Evolutionary conservation across 2,888 invertebrate species (phyloP), one percentile per base, ranked within the genome.

Genomic region (Neoascia interrupta): DNA sequence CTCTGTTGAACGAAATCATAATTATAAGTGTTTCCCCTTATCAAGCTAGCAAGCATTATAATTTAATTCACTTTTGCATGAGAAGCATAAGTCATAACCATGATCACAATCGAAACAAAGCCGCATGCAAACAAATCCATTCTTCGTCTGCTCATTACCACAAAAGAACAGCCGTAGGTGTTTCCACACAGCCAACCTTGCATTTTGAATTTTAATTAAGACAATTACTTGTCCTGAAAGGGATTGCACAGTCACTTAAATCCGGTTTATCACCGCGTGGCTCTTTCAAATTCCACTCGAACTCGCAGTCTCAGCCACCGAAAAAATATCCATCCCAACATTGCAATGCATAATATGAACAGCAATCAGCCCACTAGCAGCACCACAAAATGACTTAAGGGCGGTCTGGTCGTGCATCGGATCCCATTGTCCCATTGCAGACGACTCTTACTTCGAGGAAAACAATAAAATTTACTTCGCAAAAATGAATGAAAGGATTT

Each of bases 391-490:
- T 63, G 23, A 51, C 70, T 45, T 34, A 39, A 23, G 41, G 34
- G 31, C 23, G 15, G 58, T n/a, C n/a, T n/a, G n/a, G n/a, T 39
- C 45, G 51, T 56, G 75, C 56, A 53, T 76, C 63, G 53, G 58
- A 58, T 31, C 21, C 31, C 37, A 76, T 70, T 76, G 75, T 76
- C 63, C 61, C 51, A 18, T n/a, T n/a, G n/a, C n/a, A n/a, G 41
- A 37, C 70, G 70, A 76, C 75, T 56, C 64, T 64, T 56, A 70
- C 63, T 76, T 43, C 51, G 61, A 64, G 63, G 63, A 63, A 76
- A 70, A 76, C 75, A 76, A 76, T 76, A 76, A 76, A 76, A 76
- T 70, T 70, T 63, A 70, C 63, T 76, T 64, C 68, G 69, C 49
- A 53, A 41, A 54, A 68, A 63, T 70, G 75, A 76, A 64, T 70